Base-by-base conservation (phyloP, 2,888 invertebrate species). In the Biston stratarius region DNA sequence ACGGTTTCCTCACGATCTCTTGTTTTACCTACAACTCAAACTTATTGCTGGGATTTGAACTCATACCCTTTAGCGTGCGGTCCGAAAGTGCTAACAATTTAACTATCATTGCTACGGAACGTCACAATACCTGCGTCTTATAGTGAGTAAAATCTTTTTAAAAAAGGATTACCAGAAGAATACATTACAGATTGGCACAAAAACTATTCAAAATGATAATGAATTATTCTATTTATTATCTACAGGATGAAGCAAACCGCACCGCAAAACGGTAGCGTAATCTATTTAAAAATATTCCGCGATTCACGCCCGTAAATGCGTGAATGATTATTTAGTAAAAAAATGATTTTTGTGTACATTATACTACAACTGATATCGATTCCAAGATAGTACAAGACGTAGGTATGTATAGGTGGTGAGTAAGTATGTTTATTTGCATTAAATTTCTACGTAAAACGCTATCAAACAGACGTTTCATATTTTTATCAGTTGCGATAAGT, bases 401-500 rank as follows among this genome's bases (percentile, higher is more conserved):
- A n/a, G n/a, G n/a, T n/a, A 66, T 70, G 69, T 64, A 66, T 14
- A 72, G 33, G 34, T 40, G 33, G 34, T 40, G 33, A 61, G 58
- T 44, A 49, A 64, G 15, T 59, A 71, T 74, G 72, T 80, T 74
- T 78, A 72, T 77, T 76, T 78, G 77, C 72, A 67, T 69, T 73
- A 69, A 59, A 82, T 78, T 90, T 87, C 86, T 82, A 62, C 75
- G 85, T 86, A 89, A 69, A 67, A 59, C 60, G 34, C 59, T 70
- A 80, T 83, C 85, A 82, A 84, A 84, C 83, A 67, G 69, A 73
- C 82, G 81, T 74, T 79, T 85, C 81, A 80, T 76, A 72, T 76
- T 81, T 85, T 90, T 86, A 85, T 85, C 85, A 73, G 79, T 82
- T 73, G 70, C 76, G 86, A 82, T 82, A 83, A 72, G 73, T 71